These are phyloP conservation scores for Heliconius nattereri DNA, from an alignment of 1,140 invertebrate species.

Conservation along the genomic window DNA sequence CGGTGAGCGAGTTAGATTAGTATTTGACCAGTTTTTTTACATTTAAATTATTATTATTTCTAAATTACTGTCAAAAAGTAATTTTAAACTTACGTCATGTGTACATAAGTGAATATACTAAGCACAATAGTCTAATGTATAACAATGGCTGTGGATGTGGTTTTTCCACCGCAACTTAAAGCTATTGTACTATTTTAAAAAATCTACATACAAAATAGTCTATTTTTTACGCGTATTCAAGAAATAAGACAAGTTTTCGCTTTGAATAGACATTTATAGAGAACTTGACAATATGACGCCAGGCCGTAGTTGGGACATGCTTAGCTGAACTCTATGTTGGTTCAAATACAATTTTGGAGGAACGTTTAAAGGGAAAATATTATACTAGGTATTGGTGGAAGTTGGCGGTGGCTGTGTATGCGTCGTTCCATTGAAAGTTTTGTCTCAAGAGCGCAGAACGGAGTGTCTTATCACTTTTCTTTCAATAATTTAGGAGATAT, in stretches of 20 bases:
- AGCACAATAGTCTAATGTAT: background rate
- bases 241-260: background rate
- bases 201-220: background rate
- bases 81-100: background rate
- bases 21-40: no score
- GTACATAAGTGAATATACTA: background rate
- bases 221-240: slow-evolving; percentile 3
- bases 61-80: background rate
- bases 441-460: no score
- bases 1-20: no score
- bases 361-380: no score
- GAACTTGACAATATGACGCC: background rate
- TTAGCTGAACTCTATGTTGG: no score
- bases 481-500: no score
- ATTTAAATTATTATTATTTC: no score
- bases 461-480: no score
- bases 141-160: slow-evolving; percentile 1
- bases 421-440: no score
- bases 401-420: no score
- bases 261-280: background rate
- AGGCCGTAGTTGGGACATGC: no score
- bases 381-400: no score
- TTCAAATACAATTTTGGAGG: background rate
- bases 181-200: background rate
- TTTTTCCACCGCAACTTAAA: background rate